These are phyloP conservation scores for Cepphus grylle DNA, from an alignment of 2,113 vertebrate genomes.

Conservation along the genomic window DNA sequence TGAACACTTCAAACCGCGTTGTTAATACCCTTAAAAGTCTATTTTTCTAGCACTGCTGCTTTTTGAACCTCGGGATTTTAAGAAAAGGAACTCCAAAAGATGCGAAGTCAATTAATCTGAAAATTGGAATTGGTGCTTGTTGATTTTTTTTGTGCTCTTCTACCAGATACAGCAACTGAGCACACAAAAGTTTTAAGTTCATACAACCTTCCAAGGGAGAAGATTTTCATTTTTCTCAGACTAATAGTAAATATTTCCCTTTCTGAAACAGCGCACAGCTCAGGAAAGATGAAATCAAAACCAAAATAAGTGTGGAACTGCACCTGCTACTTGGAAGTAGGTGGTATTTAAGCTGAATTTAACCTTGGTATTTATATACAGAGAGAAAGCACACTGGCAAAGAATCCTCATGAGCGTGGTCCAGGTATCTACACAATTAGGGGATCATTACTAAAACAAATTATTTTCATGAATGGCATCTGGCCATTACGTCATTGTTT, in stretches of 20 bases:
- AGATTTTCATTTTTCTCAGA: not conserved
- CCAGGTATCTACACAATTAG: conserved; percentile 26
- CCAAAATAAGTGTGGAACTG: not conserved
- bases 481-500: not conserved
- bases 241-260: not conserved
- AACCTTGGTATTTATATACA: conserved; percentile 3
- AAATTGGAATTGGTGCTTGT: not conserved
- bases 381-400: not conserved
- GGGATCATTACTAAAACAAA: conserved; percentile 23
- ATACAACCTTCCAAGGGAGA: not conserved
- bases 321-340: not conserved
- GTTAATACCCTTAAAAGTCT: not conserved
- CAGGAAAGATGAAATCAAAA: not conserved
- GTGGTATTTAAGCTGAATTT: conserved; percentile 22
- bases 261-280: not conserved
- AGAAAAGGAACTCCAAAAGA: not conserved
- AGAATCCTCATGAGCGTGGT: not conserved
- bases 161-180: not conserved
- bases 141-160: not conserved
- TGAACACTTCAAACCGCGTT: not conserved
- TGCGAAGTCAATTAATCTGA: not conserved
- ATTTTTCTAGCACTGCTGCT: not conserved
- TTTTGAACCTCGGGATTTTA: not conserved
- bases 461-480: not conserved
- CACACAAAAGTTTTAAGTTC: not conserved